Evolutionary conservation across 2,888 invertebrate genomes (phyloP).

Genomic region (Xiphydria camelus): DNA sequence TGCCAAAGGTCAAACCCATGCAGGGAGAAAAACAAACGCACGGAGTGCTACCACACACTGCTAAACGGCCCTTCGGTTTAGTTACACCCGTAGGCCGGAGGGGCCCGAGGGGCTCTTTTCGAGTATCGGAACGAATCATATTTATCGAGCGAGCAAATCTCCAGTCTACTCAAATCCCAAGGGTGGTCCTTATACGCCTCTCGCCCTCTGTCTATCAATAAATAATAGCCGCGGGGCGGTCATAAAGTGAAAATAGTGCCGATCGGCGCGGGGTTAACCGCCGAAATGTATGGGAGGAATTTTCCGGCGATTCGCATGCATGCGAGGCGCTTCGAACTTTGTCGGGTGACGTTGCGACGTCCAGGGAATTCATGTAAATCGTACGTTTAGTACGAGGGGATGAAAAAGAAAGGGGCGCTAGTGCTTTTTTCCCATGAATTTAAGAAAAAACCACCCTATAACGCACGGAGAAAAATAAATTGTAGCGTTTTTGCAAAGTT

Average conservation of each 20-base stretch:
- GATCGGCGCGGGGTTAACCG: too few species aligned
- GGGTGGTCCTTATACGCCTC: constrained; percentile 47
- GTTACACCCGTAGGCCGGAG: constrained; percentile 31
- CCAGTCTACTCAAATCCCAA: constrained; percentile 51
- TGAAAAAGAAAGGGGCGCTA: too few species aligned
- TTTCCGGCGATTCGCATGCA: too few species aligned
- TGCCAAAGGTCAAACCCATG: constrained; percentile 25
- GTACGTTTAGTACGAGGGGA: too few species aligned
- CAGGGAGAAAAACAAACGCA: constrained; percentile 30
- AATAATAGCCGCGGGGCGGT: constrained; percentile 41
- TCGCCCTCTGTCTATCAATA: constrained; percentile 36
- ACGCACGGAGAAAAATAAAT: too few species aligned
- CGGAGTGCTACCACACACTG: constrained; percentile 24
- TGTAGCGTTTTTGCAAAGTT: too few species aligned
- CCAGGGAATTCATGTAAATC: too few species aligned
- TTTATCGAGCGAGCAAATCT: constrained; percentile 56
- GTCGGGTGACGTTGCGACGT: too few species aligned
- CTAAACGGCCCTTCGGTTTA: constrained; percentile 38
- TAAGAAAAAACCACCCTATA: too few species aligned
- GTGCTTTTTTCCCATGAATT: too few species aligned
- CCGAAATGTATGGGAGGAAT: too few species aligned
- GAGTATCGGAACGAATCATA: constrained; percentile 58
- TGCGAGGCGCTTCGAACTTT: too few species aligned
- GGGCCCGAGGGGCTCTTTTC: constrained; percentile 37
- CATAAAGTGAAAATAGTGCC: constrained; percentile 43